A percentile compares a stretch with the other conserved stretches of the same genome.
phyloP scores from a whole-genome alignment of 2,888 invertebrate genomes.

The Lycia hirtaria region DNA sequence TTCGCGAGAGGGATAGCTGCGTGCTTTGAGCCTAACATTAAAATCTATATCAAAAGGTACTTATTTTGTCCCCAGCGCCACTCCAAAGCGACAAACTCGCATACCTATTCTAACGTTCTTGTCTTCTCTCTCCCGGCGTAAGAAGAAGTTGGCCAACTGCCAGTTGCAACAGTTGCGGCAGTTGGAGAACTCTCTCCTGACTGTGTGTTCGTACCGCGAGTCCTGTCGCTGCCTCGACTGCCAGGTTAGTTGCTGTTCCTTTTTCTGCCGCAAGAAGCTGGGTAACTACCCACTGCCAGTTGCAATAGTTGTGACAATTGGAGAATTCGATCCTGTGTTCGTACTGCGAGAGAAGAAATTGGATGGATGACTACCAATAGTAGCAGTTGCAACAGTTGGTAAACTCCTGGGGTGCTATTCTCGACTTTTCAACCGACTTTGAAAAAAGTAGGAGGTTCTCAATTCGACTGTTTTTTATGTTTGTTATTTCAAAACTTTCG shows the following conservation, averaged over 20 bases:
- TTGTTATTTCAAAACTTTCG: no score
- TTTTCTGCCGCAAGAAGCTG: conserved; percentile 67
- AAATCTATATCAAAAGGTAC: not conserved
- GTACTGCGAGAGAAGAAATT: conserved; percentile 63
- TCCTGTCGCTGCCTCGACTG: conserved; percentile 75
- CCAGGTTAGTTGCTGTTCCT: conserved; percentile 46
- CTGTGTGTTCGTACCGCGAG: conserved; percentile 70
- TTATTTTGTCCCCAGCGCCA: conserved; percentile 41
- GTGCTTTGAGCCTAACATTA: no score
- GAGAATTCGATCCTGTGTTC: conserved; percentile 66
- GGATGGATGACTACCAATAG: not conserved
- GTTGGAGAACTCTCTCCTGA: conserved; percentile 59
- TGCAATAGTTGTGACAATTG: conserved; percentile 63
- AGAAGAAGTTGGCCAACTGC: conserved; percentile 57
- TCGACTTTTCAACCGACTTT: no score
- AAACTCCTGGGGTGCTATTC: no score
- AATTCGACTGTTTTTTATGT: no score
- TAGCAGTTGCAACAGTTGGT: not conserved
- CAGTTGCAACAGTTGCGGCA: conserved; percentile 63
- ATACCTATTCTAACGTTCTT: conserved; percentile 62
- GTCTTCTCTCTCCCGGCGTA: conserved; percentile 66
- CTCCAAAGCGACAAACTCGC: conserved; percentile 52
- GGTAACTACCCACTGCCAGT: conserved; percentile 53
- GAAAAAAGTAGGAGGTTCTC: no score
- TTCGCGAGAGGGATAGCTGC: no score